These are phyloP conservation scores for Xiphophorus birchmanni DNA, from an alignment of 2,797 vertebrate species.

Conservation along the genomic window DNA sequence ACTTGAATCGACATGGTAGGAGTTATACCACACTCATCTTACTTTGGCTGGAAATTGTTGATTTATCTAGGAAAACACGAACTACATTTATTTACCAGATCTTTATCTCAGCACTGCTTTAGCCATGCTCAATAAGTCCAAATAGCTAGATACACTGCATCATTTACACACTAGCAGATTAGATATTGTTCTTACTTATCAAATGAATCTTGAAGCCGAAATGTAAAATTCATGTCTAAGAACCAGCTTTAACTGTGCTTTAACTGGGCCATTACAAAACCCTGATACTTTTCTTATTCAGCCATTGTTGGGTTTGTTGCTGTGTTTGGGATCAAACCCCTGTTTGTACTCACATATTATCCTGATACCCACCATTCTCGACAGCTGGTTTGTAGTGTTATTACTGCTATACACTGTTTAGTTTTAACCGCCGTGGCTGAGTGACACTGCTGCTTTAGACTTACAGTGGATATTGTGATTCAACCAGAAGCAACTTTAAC, in stretches of 20 bases:
- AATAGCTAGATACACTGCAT: background rate
- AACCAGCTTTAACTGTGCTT: background rate
- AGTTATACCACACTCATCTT: background rate
- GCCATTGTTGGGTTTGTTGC: background rate
- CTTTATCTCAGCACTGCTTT: background rate
- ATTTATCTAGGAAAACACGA: background rate
- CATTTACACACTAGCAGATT: background rate
- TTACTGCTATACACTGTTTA: background rate
- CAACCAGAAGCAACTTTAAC: background rate
- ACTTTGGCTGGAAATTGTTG: background rate
- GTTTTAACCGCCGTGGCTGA: background rate
- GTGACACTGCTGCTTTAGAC: background rate
- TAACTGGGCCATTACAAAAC: background rate
- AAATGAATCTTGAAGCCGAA: background rate
- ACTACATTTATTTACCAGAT: background rate
- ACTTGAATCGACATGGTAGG: background rate
- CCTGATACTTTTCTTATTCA: background rate
- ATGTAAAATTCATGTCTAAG: background rate
- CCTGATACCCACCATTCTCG: background rate
- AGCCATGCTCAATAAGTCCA: background rate
- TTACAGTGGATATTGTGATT: background rate
- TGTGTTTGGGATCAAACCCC: too few relatives aligned
- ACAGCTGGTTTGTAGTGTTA: too few relatives aligned
- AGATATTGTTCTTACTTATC: background rate
- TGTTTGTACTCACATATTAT: background rate